phyloP scores from a whole-genome alignment of 2,888 invertebrate genomes.

The Agonopterix subpropinquella region DNA sequence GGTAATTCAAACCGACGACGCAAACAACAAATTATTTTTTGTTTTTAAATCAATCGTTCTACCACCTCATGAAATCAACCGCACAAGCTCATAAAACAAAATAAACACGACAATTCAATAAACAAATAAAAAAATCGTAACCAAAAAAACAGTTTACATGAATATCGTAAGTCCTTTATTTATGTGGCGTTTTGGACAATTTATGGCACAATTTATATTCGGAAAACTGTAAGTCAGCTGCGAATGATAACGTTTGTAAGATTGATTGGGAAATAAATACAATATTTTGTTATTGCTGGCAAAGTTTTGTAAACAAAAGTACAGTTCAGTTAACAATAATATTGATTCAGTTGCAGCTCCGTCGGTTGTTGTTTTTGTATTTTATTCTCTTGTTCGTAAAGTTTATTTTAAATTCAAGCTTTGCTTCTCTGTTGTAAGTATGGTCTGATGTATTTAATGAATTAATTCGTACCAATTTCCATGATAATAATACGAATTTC shows the following conservation, averaged over 20 bases:
- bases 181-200: slow-evolving; percentile 31
- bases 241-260: slow-evolving; percentile 36
- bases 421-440: slow-evolving; percentile 1
- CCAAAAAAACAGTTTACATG: slow-evolving; percentile 13
- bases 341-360: too few species aligned
- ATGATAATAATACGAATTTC: too few species aligned
- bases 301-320: too few species aligned
- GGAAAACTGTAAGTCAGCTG: slow-evolving; percentile 36
- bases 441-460: slow-evolving; percentile 7
- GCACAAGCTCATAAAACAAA: neutral
- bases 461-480: too few species aligned
- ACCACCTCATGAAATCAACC: neutral
- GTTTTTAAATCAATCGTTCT: too few species aligned
- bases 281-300: slow-evolving; percentile 3
- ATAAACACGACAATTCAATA: neutral
- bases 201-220: slow-evolving; percentile 41
- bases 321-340: too few species aligned
- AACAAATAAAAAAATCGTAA: slow-evolving; percentile 9
- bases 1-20: too few species aligned
- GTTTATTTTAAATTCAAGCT: neutral
- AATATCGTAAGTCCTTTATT: slow-evolving; percentile 8
- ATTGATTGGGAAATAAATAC: slow-evolving; percentile 31
- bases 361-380: slow-evolving; percentile 14
- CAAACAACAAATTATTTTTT: too few species aligned
- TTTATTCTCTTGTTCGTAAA: slow-evolving; percentile 6